Base-by-base conservation (phyloP, 2,797 vertebrate genomes). In the Emydoidea blandingii region DNA sequence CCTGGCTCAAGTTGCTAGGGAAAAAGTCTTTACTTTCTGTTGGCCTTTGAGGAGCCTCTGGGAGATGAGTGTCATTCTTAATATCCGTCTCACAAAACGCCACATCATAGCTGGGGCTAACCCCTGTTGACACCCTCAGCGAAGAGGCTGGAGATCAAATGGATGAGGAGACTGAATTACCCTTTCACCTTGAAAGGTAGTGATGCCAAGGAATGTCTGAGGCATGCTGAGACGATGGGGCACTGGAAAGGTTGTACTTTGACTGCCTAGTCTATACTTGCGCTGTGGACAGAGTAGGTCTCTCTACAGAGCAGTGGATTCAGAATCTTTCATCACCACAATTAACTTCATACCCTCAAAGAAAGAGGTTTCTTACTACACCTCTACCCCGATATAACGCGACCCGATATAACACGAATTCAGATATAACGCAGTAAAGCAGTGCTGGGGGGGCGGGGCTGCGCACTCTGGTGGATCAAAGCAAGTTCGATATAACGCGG, bases 11-110 rank as follows among this genome's bases (percentile, higher is more conserved):
- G 49, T 6, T 89, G 91, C 87, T 72, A 88, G 74, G 11, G 37
- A 34, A 0, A 0, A 1, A 47, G 74, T 74, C 79, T 83, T 90
- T 56, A 50, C 16, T 18, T 23, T 85, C 81, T 15, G 44, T 57
- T 4, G 56, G n/a, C n/a, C 44, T 80, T 89, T 76, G 81, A 76
- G n/a, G 81, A 88, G 79, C 0, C 0, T 65, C 50, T 91, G 44
- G 41, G 44, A 31, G 68, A 50, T 4, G 78, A 78, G 14, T 92
- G 9, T 68, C 29, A 2, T 12, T 87, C 78, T 91, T 87, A 87
- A 94, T 72, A 91, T 15, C n/a, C 50, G 3, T 57, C 31, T 50
- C 84, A 76, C 2, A 1, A 85, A 96, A 53, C 12, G 5, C 62
- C 53, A 79, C 83, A 79, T 89, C 78, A 21, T 5, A 80, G 74